Evolutionary conservation across 1,140 invertebrate species (phyloP).

Genomic region (Lithobius niger): DNA sequence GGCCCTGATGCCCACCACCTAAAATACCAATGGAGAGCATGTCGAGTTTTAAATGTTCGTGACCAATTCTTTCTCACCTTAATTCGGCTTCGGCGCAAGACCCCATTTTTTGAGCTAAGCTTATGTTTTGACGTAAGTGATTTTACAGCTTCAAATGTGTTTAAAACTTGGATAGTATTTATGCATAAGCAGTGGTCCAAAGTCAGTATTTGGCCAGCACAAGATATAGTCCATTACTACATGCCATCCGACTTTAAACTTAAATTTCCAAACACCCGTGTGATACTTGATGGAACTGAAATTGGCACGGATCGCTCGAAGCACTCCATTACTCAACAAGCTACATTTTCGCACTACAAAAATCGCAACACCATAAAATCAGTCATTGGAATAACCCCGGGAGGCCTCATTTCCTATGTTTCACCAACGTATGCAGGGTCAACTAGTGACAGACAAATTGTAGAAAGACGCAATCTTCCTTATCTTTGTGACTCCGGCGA

Average conservation of each 20-base stretch:
- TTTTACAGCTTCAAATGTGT: conserved; percentile 16
- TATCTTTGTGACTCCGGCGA: background rate
- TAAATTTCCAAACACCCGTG: conserved; percentile 17
- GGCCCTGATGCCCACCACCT: background rate
- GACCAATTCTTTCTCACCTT: background rate
- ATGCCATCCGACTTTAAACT: conserved; percentile 16
- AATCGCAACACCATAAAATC: background rate
- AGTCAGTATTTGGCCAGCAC: conserved; percentile 15
- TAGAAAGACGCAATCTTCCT: background rate
- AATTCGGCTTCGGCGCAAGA: background rate
- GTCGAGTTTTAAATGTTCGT: background rate
- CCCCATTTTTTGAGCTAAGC: conserved; percentile 14
- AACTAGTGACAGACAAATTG: background rate
- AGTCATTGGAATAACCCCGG: background rate
- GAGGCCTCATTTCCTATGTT: conserved; percentile 27
- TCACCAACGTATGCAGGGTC: conserved; percentile 27
- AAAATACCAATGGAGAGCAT: background rate
- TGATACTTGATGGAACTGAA: conserved; percentile 21
- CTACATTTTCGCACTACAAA: background rate
- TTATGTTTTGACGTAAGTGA: conserved; percentile 18
- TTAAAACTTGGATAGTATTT: conserved; percentile 19
- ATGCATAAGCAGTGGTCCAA: conserved; percentile 17
- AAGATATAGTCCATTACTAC: conserved; percentile 14
- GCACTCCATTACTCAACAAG: background rate
- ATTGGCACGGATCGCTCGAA: conserved; percentile 15